Evolutionary conservation across 1,140 invertebrate genomes (phyloP), one percentile per base, ranked within the genome.

Genomic region (Megalopta genalis): DNA sequence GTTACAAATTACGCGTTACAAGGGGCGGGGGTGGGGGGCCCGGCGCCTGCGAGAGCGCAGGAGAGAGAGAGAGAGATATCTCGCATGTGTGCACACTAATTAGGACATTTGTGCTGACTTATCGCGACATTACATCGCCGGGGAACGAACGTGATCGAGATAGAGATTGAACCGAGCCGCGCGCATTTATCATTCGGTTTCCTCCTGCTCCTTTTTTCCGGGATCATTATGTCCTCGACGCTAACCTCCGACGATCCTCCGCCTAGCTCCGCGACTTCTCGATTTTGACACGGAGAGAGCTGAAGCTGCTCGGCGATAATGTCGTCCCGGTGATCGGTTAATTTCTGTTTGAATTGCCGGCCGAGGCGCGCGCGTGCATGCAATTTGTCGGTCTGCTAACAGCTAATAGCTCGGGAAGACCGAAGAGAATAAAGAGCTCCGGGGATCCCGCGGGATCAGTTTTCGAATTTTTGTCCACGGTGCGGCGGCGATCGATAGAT

Each of bases 101-200:
- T 80, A 80, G 65, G 73, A 80, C 78, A 80, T 80, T 68, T 67
- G 78, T 64, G 73, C 65, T 69, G 78, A 80, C 64, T 80, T 80
- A 80, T 80, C 78, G 78, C 57, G 65, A 80, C 73, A 57, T 80
- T 80, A 76, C 71, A 80, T 80, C 78, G 65, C 72, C 72, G 37
- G 42, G n/a, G 64, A 80, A 80, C 64, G 64, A 67, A 75, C 65
- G 78, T 52, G 65, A 76, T 80, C 72, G 77, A 75, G 71, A 80
- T 80, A 76, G 72, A 80, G 73, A 80, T 76, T 76, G 78, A 80
- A 76, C 65, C 18, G 65, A 57, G 37, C 59, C 72, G 25, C 65
- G 32, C 14, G 65, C 65, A 69, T 80, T 80, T 74, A 75, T 75
- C 77, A 66, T 75, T 25, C 71, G 16, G 10, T 42, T 63, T 80